A percentile compares a stretch with the other conserved stretches of the same genome.
These are phyloP conservation scores for Caenorhabditis becei DNA, from an alignment of 2,888 invertebrate genomes.

Conservation along the genomic window DNA sequence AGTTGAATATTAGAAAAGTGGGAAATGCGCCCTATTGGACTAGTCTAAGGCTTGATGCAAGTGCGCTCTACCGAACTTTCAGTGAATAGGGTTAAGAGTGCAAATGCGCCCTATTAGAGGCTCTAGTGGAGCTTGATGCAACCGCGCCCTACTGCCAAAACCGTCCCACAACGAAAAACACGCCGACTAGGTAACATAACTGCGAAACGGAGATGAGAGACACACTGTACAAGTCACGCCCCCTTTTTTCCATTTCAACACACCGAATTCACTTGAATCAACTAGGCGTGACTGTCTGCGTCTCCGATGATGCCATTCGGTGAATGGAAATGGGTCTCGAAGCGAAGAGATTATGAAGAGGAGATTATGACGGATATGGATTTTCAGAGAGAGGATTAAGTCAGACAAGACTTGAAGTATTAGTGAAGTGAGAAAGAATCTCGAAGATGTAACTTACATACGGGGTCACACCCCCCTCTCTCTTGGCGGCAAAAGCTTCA, in stretches of 20 bases:
- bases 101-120: too few relatives aligned
- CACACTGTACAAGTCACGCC: neutral
- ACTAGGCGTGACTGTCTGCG: conserved; percentile 49
- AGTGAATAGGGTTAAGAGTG: too few relatives aligned
- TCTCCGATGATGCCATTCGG: conserved; percentile 7
- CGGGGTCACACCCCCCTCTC: too few relatives aligned
- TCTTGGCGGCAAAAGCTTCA: neutral
- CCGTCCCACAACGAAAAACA: neutral
- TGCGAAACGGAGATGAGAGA: neutral
- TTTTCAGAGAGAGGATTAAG: too few relatives aligned
- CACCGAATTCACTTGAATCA: conserved; percentile 43
- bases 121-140: too few relatives aligned
- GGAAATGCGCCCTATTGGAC: too few relatives aligned
- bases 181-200: neutral
- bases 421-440: neutral
- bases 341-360: neutral
- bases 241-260: conserved; percentile 19
- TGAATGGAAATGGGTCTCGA: too few relatives aligned
- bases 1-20: neutral
- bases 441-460: too few relatives aligned
- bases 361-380: neutral
- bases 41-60: too few relatives aligned
- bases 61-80: too few relatives aligned
- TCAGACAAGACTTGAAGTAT: too few relatives aligned
- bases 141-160: too few relatives aligned